These are phyloP conservation scores for Metopolophium dirhodum DNA, from an alignment of 1,140 invertebrate species.

Conservation along the genomic window DNA sequence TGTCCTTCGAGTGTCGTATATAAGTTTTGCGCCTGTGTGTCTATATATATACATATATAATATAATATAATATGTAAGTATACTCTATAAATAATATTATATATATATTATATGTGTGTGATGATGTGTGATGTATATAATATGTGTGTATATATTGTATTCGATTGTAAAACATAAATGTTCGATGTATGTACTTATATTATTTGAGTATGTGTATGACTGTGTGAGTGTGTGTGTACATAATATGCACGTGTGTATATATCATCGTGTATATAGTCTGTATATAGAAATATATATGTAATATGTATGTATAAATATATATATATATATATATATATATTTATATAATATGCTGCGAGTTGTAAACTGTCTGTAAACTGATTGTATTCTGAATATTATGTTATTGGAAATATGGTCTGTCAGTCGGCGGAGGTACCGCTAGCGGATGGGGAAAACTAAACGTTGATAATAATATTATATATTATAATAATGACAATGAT, in stretches of 20 bases:
- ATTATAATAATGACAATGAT: not conserved
- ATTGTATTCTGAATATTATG: constrained; percentile 3
- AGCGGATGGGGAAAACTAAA: not conserved
- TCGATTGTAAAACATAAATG: not conserved
- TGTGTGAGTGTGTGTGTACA: not conserved
- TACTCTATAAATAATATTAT: not conserved
- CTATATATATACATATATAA: not conserved
- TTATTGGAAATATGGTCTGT: not conserved
- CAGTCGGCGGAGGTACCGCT: constrained; percentile 32
- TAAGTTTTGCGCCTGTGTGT: not conserved
- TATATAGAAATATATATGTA: not conserved
- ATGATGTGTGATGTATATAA: not conserved
- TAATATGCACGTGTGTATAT: not conserved
- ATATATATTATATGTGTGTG: not conserved
- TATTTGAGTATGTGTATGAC: not conserved
- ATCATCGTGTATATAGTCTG: not conserved
- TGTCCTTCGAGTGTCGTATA: not conserved
- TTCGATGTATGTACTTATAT: not conserved
- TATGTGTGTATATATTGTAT: not conserved
- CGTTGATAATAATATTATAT: not conserved
- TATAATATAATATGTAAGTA: not conserved
- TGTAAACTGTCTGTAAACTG: constrained; percentile 46
- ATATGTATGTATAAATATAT: no score
- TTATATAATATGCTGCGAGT: not conserved
- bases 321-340: not conserved